These are phyloP conservation scores for Drosophila demipolita DNA, from an alignment of 2,888 invertebrate genomes.

Conservation along the genomic window DNA sequence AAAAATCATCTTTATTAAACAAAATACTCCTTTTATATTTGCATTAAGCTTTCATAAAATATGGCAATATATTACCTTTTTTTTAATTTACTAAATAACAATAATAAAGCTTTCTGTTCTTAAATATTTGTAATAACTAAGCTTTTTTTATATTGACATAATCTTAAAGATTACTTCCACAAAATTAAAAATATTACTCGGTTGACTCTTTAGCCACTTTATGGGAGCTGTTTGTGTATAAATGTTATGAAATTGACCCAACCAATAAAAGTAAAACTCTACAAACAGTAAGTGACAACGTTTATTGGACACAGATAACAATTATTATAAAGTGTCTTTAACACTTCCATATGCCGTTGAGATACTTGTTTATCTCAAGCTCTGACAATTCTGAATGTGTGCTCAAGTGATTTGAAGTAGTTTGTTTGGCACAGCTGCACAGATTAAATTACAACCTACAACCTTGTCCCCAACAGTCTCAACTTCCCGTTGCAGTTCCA, in stretches of 20 bases:
- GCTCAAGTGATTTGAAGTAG: slow-evolving; percentile 43
- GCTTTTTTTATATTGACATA: background rate
- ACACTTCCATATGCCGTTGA: slow-evolving; percentile 9
- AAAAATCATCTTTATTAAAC: background rate
- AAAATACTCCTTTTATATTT: background rate
- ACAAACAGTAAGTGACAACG: background rate
- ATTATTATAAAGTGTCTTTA: slow-evolving; percentile 23
- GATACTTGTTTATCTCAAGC: slow-evolving; percentile 33
- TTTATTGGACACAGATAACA: background rate
- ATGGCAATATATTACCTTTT: background rate
- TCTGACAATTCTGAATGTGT: slow-evolving; percentile 22
- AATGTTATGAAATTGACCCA: background rate
- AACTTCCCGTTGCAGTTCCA: slow-evolving; percentile 54
- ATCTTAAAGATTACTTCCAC: background rate
- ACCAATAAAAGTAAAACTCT: background rate
- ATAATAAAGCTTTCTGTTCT: background rate
- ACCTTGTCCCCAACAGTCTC: slow-evolving; percentile 31
- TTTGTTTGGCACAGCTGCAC: slow-evolving; percentile 22
- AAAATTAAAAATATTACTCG: background rate
- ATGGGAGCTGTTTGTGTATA: background rate
- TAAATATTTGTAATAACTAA: background rate
- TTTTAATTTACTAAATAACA: background rate
- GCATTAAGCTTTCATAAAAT: background rate
- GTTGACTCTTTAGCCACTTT: background rate
- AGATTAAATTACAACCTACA: background rate